phyloP scores from a whole-genome alignment of 2,113 vertebrate genomes.

The Labeo rohita region DNA sequence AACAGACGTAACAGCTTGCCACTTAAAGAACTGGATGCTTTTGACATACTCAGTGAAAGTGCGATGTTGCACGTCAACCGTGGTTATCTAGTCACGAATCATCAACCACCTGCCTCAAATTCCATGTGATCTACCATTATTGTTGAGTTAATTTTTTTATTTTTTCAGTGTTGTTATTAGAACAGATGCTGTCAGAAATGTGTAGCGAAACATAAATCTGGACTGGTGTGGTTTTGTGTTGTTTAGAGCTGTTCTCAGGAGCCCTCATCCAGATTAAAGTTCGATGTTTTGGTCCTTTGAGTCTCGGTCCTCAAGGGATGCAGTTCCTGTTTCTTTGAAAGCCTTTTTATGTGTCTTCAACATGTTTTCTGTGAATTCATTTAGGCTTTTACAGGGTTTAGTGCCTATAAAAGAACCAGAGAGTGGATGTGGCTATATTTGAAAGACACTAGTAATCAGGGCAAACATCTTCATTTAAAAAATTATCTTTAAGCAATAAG shows the following conservation, averaged over 20 bases:
- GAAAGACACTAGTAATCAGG: not conserved
- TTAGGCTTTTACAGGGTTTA: not conserved
- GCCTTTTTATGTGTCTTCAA: not conserved
- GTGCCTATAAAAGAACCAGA: not conserved
- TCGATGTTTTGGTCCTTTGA: not conserved
- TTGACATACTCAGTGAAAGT: slow-evolving; percentile 14
- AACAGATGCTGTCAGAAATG: not conserved
- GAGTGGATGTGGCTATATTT: not conserved
- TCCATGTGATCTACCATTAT: not conserved
- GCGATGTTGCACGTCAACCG: not conserved
- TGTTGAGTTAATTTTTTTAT: not conserved
- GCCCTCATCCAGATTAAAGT: not conserved
- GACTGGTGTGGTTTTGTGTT: not conserved
- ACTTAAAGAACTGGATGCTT: not conserved
- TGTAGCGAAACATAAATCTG: not conserved
- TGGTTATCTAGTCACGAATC: slow-evolving; percentile 5
- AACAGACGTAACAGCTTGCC: not conserved
- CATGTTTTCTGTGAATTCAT: not conserved
- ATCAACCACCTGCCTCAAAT: not conserved
- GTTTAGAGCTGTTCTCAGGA: not conserved
- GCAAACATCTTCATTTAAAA: not conserved
- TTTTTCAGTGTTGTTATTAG: not conserved
- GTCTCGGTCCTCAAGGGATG: not conserved
- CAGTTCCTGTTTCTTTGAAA: not conserved
- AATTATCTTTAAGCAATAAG: not conserved